Base-by-base conservation (phyloP, 30 jellyfish, hydroid and myxozoan species). In the Aurelia coerulea region DNA sequence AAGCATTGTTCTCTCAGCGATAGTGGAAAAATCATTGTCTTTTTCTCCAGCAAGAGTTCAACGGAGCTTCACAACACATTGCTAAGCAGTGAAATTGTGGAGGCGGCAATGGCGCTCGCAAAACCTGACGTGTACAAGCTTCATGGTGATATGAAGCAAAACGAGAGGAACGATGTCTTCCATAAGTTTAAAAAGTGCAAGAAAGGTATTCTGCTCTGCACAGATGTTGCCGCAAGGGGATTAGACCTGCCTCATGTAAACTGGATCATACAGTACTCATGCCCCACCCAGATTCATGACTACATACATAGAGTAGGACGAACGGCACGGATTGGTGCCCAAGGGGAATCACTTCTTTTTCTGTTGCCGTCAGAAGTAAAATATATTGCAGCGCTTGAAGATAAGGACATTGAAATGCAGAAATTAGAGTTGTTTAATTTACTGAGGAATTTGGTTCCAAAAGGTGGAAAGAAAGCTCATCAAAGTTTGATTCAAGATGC, bases 221-320 rank as follows among this genome's bases (percentile, higher is more conserved):
- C 99, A 14, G 98, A 96, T 87, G 99, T 96, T 16, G 99, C 98
- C 14, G 97, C 99, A 19, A 79, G 99, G 10, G 99, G 99, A 17
- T 74, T 96, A 37, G 99, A 96, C 85, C 86, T 96, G 9, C 92
- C 92, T 16, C 80, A 65, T 51, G 99, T 96, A 5, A 79, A 84
- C 46, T 96, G 99, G 98, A 91, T 96, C 42, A 51, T 96, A 2
- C 99, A 96, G 46, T 96, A 79, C 87, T 76, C 96, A n/a, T 85
- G 97, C 34, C 95, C 98, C 32, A 53, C 92, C 17, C 89, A 88
- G 49, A 80, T 89, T 3, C 95, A 89, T 49, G 99, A 96, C 35
- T 96, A 96, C 72, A 82, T 91, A 0, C 99, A 96, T 63, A 34
- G 98, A 18, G 96, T 91, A 68, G 99, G 99, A 34, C 88, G 99